These are phyloP conservation scores for Sycophila texana DNA, from an alignment of 2,888 invertebrate species.

Conservation along the genomic window DNA sequence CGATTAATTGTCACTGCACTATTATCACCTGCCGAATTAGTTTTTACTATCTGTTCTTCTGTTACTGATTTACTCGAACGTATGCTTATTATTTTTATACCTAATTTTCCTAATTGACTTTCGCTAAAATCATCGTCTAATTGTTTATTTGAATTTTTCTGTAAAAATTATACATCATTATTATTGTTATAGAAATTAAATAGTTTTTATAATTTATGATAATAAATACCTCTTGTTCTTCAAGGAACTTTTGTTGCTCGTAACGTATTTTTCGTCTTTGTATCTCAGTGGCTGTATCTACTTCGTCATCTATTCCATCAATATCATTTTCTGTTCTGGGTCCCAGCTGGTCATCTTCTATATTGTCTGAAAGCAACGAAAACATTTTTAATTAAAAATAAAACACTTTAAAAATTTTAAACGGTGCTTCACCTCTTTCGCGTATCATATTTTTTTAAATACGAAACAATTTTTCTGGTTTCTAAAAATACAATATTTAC, in stretches of 20 bases:
- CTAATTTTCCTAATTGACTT: constrained; percentile 76
- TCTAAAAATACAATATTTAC: not conserved
- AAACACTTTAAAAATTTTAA: too few species aligned
- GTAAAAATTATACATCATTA: constrained; percentile 37
- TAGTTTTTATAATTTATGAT: constrained; percentile 6
- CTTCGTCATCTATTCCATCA: constrained; percentile 75
- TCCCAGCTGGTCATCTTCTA: constrained; percentile 74
- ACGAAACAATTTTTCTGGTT: not conserved
- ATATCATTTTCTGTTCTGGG: constrained; percentile 66
- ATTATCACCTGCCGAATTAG: constrained; percentile 32
- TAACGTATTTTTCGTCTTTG: constrained; percentile 87
- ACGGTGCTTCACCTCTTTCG: not conserved
- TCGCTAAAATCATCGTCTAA: constrained; percentile 68
- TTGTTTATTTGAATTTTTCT: constrained; percentile 64
- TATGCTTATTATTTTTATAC: constrained; percentile 70
- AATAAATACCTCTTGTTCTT: constrained; percentile 77
- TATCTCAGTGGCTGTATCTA: constrained; percentile 84
- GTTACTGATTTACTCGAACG: constrained; percentile 21
- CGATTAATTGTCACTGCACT: constrained; percentile 2
- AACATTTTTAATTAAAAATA: not conserved
- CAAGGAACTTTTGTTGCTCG: constrained; percentile 87
- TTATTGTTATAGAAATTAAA: not conserved
- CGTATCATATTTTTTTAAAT: constrained; percentile 14
- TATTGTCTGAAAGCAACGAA: constrained; percentile 68
- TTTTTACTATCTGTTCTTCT: constrained; percentile 28